Base-by-base conservation (phyloP, 2,797 vertebrate species). In the Molossus alvarezi region DNA sequence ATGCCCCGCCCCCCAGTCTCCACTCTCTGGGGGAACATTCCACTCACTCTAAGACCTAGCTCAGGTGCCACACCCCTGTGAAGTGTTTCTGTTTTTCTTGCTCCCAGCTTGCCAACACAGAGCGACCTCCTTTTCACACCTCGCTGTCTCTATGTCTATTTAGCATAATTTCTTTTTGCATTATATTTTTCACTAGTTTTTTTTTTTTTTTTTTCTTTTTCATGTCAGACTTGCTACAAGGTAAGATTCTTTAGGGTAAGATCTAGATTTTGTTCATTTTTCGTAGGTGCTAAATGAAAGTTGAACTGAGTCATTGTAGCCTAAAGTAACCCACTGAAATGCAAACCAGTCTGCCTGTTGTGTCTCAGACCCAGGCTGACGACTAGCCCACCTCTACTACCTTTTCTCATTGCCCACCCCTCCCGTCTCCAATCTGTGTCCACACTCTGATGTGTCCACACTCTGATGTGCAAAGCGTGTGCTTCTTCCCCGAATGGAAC, bases 161-260 rank as follows among this genome's bases (percentile, higher is more conserved):
- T 65, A 86, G 55, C 67, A 48, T 55, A 57, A 27, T 69, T 84
- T 90, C 33, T 57, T 95, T 88, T 71, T 48, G 29, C 6, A 14
- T 37, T 41, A 20, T 67, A 33, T 82, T 79, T 86, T 67, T 58
- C 41, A 45, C 4, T 45, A 45, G 41, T 45, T 45, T 45, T 45
- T 45, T 45, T 45, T 45, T 45, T 45, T 80, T 25, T 29, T 45
- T n/a, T n/a, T n/a, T n/a, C n/a, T n/a, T n/a, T 27, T 4, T 13
- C 15, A 57, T 88, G 60, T 53, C 29, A 88, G 72, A 71, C 10
- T 93, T 33, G 15, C n/a, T 67, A 45, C 76, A 64, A 67, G 67
- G 15, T 29, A 82, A 73, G 64, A 72, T 73, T 58, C 83, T 92
- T 65, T 67, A 53, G 62, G 37, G 58, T 15, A 72, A 53, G 48